Evolutionary conservation across 2,888 invertebrate species (phyloP).

Genomic region (Amitus sp.): DNA sequence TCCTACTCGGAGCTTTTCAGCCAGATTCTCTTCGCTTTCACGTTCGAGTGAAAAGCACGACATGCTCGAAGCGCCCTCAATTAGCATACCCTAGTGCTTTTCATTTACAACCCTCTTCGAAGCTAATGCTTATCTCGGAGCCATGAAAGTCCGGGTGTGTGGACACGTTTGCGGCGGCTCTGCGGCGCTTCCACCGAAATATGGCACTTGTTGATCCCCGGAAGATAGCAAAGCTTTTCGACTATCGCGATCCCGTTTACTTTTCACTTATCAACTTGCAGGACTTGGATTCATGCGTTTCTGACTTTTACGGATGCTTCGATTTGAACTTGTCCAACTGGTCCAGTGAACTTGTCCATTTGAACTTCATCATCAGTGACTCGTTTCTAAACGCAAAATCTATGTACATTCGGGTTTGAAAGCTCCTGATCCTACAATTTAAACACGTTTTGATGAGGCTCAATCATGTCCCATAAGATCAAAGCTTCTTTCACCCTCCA

Average conservation of each 20-base stretch:
- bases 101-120: conserved; percentile 42
- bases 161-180: conserved; percentile 29
- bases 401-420: too few species aligned
- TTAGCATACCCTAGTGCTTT: conserved; percentile 44
- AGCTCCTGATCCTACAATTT: too few species aligned
- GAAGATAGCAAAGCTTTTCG: conserved; percentile 28
- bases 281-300: too few species aligned
- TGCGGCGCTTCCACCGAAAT: conserved; percentile 22
- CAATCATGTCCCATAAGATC: too few species aligned
- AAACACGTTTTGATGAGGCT: too few species aligned
- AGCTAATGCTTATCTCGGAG: conserved; percentile 40
- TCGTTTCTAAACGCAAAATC: too few species aligned
- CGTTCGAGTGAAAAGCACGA: conserved; percentile 19
- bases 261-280: too few species aligned
- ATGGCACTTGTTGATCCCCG: conserved; percentile 42
- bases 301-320: too few species aligned
- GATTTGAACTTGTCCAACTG: too few species aligned
- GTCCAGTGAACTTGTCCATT: too few species aligned
- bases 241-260: neutral
- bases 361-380: too few species aligned
- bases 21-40: conserved; percentile 21
- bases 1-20: conserved; percentile 8
- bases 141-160: conserved; percentile 31
- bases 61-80: conserved; percentile 27
- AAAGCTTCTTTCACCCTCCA: too few species aligned